These are phyloP conservation scores for Chinchilla lanigera DNA, from an alignment of 2,113 vertebrate genomes.

Conservation along the genomic window DNA sequence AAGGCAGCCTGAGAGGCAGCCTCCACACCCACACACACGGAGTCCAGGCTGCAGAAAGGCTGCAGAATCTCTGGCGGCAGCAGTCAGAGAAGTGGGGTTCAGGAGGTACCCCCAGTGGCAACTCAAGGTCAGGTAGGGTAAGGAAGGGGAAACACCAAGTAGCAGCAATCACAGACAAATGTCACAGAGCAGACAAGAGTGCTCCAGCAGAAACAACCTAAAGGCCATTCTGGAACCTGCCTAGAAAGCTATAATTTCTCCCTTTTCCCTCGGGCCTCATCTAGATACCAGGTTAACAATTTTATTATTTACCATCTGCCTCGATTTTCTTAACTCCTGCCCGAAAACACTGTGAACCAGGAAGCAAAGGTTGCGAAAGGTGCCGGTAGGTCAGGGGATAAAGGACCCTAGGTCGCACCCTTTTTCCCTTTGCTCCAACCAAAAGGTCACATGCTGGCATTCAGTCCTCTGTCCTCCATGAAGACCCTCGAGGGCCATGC, in stretches of 20 bases:
- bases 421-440: not conserved
- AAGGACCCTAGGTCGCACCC: not conserved
- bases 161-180: not conserved
- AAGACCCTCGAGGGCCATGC: not conserved
- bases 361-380: not conserved
- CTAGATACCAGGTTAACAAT: not conserved
- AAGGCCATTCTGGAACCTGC: not conserved
- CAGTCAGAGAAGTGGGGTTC: not conserved
- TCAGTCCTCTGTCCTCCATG: not conserved
- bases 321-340: not conserved
- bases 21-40: accelerated
- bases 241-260: not conserved
- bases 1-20: accelerated
- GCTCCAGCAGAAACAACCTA: not conserved
- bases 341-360: not conserved
- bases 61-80: not conserved
- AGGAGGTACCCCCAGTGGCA: not conserved
- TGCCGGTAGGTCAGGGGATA: not conserved
- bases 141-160: not conserved
- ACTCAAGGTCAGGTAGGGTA: not conserved
- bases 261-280: not conserved
- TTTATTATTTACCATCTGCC: not conserved
- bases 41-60: not conserved
- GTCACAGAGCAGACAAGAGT: not conserved
- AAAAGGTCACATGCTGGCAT: not conserved